A percentile compares a stretch with the other conserved stretches of the same genome.
Conservation (phyloP, 2,797 vertebrate species). For the Linurgus olivaceus region DNA sequence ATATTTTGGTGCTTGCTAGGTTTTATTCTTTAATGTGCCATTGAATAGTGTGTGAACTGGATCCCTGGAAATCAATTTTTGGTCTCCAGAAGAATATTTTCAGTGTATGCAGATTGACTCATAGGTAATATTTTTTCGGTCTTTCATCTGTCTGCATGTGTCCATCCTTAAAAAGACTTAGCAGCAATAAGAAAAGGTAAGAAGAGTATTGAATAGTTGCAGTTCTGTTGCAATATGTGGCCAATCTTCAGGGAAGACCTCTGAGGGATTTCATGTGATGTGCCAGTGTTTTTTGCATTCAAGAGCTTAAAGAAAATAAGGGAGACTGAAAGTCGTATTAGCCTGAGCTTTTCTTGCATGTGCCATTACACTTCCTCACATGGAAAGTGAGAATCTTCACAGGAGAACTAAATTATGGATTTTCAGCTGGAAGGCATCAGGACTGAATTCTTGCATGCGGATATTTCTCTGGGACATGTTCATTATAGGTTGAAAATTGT, state of each 20-base stretch:
- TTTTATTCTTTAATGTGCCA: neutral
- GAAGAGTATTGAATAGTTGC: neutral
- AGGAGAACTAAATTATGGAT: neutral
- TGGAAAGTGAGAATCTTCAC: neutral
- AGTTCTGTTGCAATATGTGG: neutral
- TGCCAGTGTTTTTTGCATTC: neutral
- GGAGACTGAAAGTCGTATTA: neutral
- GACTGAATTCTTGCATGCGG: neutral
- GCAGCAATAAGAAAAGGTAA: neutral
- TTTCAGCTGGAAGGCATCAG: neutral
- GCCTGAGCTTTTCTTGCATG: neutral
- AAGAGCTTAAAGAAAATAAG: neutral
- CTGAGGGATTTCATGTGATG: neutral
- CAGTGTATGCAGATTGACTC: neutral
- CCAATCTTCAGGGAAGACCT: neutral
- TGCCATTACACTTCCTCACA: neutral
- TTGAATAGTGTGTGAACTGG: neutral
- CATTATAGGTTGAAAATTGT: neutral
- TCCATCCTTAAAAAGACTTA: neutral
- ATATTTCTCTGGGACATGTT: neutral
- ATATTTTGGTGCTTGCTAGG: neutral
- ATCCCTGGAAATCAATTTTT: neutral
- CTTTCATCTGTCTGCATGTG: neutral
- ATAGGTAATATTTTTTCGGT: neutral
- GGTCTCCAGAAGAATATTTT: neutral